A percentile compares a stretch with the other conserved stretches of the same genome.
Evolutionary conservation across 1,140 invertebrate genomes (phyloP).

Genomic region (Mya arenaria): DNA sequence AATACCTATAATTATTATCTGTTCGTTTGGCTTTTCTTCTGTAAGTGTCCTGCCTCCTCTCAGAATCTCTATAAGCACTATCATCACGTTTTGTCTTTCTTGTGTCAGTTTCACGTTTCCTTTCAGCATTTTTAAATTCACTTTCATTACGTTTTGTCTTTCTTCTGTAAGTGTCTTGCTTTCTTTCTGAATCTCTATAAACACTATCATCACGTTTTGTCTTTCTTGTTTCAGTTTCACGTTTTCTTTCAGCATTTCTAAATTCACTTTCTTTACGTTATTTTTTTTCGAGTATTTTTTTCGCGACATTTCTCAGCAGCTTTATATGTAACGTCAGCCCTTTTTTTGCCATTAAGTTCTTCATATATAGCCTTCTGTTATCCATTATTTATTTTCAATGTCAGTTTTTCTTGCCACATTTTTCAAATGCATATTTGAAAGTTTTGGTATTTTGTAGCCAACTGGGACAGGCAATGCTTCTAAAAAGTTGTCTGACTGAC

Average conservation of each 20-base stretch:
- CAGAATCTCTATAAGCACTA: background rate
- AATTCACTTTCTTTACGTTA: background rate
- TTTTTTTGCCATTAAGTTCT: background rate
- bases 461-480: background rate
- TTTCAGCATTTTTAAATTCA: background rate
- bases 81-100: background rate
- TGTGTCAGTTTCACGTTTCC: background rate
- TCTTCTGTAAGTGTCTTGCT: background rate
- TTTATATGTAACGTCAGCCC: background rate
- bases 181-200: background rate
- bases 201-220: too few relatives aligned
- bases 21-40: background rate
- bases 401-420: background rate
- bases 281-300: background rate
- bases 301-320: background rate
- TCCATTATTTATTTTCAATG: background rate
- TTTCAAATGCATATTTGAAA: background rate
- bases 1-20: slow-evolving; percentile 7
- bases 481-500: too few relatives aligned
- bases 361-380: background rate
- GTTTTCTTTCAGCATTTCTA: background rate
- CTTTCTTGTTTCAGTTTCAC: background rate
- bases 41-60: background rate
- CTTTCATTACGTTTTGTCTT: background rate
- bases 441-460: background rate